Conservation (phyloP, 2,888 invertebrate genomes). For the Scaptodrosophila latifasciaeformis region DNA sequence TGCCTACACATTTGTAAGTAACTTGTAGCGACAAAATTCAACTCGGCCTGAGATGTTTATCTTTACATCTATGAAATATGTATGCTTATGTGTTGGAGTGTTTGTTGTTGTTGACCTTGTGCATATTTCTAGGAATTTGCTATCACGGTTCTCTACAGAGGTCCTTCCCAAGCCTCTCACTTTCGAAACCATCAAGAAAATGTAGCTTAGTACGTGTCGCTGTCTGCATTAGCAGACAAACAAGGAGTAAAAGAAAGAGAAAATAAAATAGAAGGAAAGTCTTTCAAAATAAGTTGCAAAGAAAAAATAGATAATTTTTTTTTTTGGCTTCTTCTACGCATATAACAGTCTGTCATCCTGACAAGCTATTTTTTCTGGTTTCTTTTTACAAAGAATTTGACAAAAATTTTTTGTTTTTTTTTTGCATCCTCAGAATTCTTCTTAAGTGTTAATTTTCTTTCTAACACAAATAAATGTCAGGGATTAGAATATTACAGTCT, state of each 20-base stretch:
- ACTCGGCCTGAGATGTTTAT: slow-evolving; percentile 49
- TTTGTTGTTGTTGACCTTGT: neutral
- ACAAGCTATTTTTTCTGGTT: slow-evolving; percentile 27
- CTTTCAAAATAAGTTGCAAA: too few species aligned
- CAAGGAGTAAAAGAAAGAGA: too few species aligned
- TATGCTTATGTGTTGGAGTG: slow-evolving; percentile 9
- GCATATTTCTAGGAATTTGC: neutral
- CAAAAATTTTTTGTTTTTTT: slow-evolving; percentile 13
- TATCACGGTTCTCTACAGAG: too few species aligned
- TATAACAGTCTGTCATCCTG: slow-evolving; percentile 32
- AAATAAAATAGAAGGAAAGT: too few species aligned
- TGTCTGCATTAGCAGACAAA: slow-evolving; percentile 23
- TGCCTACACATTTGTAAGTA: slow-evolving; percentile 7
- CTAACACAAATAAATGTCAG: too few species aligned
- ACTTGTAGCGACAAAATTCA: slow-evolving; percentile 12
- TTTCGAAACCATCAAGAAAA: too few species aligned
- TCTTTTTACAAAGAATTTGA: slow-evolving; percentile 43
- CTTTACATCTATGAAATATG: slow-evolving; percentile 41
- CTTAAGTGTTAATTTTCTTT: slow-evolving; percentile 3
- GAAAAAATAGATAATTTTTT: too few species aligned
- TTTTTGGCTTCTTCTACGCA: too few species aligned
- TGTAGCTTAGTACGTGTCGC: too few species aligned
- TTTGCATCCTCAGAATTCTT: too few species aligned
- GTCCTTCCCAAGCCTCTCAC: too few species aligned
- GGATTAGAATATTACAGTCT: too few species aligned